Evolutionary conservation across 2,113 vertebrate genomes (phyloP).

Genomic region (Spheniscus mendiculus): DNA sequence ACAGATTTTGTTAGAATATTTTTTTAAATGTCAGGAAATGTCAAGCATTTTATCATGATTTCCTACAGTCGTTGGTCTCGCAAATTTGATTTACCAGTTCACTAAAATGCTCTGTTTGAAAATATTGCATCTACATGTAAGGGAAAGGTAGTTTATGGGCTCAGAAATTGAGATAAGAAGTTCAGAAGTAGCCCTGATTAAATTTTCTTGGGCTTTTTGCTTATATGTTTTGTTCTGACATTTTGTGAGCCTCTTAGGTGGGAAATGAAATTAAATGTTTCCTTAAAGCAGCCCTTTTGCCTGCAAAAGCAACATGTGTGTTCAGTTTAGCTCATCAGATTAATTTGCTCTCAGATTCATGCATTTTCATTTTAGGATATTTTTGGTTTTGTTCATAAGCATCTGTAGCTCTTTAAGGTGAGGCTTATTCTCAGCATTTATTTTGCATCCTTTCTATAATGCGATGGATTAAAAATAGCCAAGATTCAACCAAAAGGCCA

Average conservation of each 20-base stretch:
- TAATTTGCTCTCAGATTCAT: neutral
- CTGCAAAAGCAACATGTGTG: neutral
- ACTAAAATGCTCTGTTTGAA: neutral
- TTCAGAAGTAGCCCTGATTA: neutral
- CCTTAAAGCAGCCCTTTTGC: neutral
- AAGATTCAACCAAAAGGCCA: neutral
- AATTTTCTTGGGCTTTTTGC: neutral
- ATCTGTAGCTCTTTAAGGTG: neutral
- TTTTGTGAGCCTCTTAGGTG: neutral
- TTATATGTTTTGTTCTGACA: neutral
- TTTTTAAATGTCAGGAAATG: neutral
- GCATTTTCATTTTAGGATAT: neutral
- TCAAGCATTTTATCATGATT: neutral
- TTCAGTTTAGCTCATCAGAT: neutral
- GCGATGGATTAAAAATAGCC: neutral
- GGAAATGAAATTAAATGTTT: neutral
- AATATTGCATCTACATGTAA: neutral
- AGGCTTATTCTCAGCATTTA: neutral
- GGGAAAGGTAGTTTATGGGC: neutral
- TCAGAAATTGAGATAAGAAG: neutral
- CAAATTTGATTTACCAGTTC: constrained; percentile 35
- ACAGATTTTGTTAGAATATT: neutral
- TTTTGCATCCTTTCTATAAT: neutral
- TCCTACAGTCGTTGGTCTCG: neutral
- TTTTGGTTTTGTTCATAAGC: neutral